A percentile compares a stretch with the other conserved stretches of the same genome.
These are phyloP conservation scores for Tyto alba DNA, from an alignment of 2,113 vertebrate species.

Conservation along the genomic window DNA sequence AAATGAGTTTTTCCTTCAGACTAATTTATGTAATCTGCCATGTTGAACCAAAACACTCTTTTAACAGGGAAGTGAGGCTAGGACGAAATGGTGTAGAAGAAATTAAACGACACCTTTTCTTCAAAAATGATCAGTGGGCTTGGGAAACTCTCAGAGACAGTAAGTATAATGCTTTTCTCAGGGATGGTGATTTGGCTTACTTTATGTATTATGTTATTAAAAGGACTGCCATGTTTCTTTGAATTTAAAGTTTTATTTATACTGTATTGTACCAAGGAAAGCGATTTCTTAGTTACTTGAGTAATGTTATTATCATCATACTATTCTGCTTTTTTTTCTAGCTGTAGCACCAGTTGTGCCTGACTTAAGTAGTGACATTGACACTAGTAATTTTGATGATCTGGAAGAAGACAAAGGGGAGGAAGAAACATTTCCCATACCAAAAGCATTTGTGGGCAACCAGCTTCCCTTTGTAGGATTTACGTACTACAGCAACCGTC, in stretches of 20 bases:
- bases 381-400: constrained; percentile 99
- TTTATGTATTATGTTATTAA: not conserved
- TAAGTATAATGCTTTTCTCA: constrained; percentile 69
- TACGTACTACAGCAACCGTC: constrained; percentile 93
- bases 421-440: constrained; percentile 97
- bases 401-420: constrained; percentile 97
- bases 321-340: constrained; percentile 49
- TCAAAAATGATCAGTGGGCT: constrained; percentile 98
- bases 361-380: constrained; percentile 95
- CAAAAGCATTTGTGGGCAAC: constrained; percentile 98
- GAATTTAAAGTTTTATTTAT: not conserved
- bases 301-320: not conserved
- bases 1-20: not conserved
- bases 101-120: constrained; percentile 96
- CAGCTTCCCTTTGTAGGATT: constrained; percentile 98
- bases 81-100: constrained; percentile 95
- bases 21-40: not conserved
- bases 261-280: not conserved
- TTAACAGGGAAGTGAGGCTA: constrained; percentile 88
- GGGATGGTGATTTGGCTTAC: not conserved
- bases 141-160: constrained; percentile 96
- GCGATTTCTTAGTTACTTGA: not conserved
- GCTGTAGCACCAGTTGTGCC: constrained; percentile 97
- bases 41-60: not conserved
- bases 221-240: not conserved